These are phyloP conservation scores for Myodes glareolus DNA, from an alignment of 2,113 vertebrate genomes.

Conservation along the genomic window DNA sequence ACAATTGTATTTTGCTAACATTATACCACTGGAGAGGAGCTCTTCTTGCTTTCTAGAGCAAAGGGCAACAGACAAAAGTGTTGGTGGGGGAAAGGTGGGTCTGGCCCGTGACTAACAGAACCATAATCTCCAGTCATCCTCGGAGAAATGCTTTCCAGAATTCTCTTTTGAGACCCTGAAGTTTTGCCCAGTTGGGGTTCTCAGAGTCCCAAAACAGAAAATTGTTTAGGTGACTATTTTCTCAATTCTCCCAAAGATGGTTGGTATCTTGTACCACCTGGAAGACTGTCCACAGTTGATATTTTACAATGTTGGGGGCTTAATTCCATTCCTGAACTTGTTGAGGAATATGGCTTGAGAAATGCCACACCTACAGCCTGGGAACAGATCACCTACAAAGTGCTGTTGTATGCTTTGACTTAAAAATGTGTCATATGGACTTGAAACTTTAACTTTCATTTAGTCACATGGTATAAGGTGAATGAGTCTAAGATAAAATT, in stretches of 20 bases:
- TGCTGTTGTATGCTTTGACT: not conserved
- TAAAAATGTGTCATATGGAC: not conserved
- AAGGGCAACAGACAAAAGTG: not conserved
- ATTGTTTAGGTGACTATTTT: not conserved
- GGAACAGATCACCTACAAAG: not conserved
- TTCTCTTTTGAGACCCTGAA: not conserved
- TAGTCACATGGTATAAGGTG: not conserved
- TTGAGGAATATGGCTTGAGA: not conserved
- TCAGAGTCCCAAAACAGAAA: slow-evolving; percentile 7
- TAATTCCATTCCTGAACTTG: not conserved
- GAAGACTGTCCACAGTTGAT: not conserved
- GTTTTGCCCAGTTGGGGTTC: not conserved
- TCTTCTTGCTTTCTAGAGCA: not conserved
- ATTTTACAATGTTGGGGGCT: not conserved
- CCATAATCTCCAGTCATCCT: not conserved
- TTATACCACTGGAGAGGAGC: no score
- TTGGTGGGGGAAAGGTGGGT: not conserved
- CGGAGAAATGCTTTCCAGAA: not conserved
- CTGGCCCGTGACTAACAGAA: not conserved
- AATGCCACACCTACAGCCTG: not conserved
- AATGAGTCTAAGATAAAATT: not conserved
- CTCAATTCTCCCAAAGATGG: not conserved
- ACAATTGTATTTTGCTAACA: not conserved
- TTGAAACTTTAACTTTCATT: not conserved
- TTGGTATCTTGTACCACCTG: not conserved